phyloP scores from a whole-genome alignment of 2,113 vertebrate genomes.

The Macaca mulatta region DNA sequence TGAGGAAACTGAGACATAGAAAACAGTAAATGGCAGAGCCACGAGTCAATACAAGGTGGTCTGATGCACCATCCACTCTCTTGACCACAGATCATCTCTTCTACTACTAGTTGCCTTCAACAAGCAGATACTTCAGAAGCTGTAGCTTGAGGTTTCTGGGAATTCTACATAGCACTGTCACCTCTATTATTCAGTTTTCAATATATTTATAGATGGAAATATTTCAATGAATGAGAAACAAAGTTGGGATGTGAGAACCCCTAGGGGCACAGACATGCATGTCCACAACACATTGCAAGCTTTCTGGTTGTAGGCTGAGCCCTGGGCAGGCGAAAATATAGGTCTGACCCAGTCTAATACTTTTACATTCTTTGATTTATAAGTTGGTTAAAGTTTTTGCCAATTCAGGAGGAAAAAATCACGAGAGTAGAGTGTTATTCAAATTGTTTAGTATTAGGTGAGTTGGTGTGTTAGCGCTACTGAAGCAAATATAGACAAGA shows the following conservation, averaged over 20 bases:
- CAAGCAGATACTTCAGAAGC: not conserved
- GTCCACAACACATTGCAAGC: fast-evolving
- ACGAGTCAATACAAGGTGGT: not conserved
- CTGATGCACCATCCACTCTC: not conserved
- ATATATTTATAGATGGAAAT: not conserved
- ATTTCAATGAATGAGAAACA: not conserved
- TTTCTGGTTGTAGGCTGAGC: not conserved
- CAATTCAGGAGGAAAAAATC: not conserved
- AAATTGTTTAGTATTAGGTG: not conserved
- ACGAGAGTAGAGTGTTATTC: not conserved
- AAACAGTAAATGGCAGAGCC: not conserved
- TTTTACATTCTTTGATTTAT: not conserved
- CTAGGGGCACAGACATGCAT: not conserved
- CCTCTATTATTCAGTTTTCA: not conserved
- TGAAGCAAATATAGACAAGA: not conserved
- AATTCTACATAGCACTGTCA: not conserved
- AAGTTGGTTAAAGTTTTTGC: slow-evolving; percentile 6
- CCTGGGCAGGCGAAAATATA: not conserved
- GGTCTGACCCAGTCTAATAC: not conserved
- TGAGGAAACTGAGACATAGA: not conserved
- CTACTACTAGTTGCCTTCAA: not conserved
- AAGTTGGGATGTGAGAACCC: not conserved
- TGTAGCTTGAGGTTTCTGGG: not conserved
- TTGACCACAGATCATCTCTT: not conserved
- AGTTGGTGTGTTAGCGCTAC: not conserved